A percentile compares a stretch with the other conserved stretches of the same genome.
phyloP scores from a whole-genome alignment of 2,797 vertebrate species.

The Diplodus sargus region DNA sequence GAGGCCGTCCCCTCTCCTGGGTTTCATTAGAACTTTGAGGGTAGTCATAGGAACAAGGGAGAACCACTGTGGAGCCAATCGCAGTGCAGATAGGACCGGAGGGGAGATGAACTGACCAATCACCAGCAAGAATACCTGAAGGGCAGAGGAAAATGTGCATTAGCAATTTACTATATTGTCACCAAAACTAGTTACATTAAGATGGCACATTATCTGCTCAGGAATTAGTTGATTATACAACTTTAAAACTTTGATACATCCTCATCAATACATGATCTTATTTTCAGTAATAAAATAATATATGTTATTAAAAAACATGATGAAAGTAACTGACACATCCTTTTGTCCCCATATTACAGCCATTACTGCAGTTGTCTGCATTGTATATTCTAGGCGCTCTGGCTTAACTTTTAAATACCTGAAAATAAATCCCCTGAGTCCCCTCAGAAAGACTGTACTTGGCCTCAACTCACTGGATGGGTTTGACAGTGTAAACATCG shows the following conservation, averaged over 20 bases:
- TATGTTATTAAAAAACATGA: no score
- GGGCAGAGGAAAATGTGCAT: not conserved
- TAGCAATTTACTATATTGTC: not conserved
- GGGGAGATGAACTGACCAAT: slow-evolving; percentile 78
- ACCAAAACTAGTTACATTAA: not conserved
- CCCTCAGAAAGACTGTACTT: not conserved
- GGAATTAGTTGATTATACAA: not conserved
- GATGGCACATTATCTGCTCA: not conserved
- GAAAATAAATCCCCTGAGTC: not conserved
- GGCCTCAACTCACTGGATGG: no score
- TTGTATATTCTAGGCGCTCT: not conserved
- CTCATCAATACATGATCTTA: not conserved
- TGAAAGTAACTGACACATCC: not conserved
- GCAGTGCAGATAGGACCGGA: slow-evolving; percentile 66
- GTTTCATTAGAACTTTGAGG: slow-evolving; percentile 61
- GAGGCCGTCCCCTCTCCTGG: slow-evolving; percentile 24
- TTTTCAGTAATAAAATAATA: not conserved
- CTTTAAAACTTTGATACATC: not conserved
- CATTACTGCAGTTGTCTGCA: not conserved
- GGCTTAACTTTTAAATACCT: not conserved
- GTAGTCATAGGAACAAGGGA: slow-evolving; percentile 83
- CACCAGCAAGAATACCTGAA: slow-evolving; percentile 67
- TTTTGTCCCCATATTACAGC: not conserved
- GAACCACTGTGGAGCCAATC: slow-evolving; percentile 75
- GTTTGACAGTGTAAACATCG: no score